Evolutionary conservation across 2,113 vertebrate genomes (phyloP), one percentile per base, ranked within the genome.

Genomic region (Coregonus clupeaformis): DNA sequence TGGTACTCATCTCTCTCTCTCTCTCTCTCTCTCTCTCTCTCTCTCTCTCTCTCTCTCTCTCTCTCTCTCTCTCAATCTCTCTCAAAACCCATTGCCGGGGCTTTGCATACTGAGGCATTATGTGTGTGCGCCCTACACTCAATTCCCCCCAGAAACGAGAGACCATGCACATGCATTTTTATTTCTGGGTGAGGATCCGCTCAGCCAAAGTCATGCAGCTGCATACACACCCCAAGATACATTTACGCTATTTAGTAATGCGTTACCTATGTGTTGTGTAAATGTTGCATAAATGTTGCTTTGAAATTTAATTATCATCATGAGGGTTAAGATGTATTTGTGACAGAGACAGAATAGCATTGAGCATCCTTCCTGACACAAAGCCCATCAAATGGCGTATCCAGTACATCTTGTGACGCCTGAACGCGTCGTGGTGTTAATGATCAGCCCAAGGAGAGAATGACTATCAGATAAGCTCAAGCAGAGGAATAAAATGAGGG

Each of bases 141-240:
- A 42, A 42, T 42, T 3, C 0, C 60, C 60, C 60, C 60, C 60
- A 62, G 60, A 62, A 62, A 62, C 60, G 9, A 25, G 60, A 22
- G 22, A 13, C 11, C n/a, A 42, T 42, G 36, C 9, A 42, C 36
- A 42, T 42, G 36, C 36, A 11, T 42, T 42, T n/a, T 25, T 52
- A 52, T 18, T 52, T 1, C 49, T 18, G 49, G 49, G 49, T 52
- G 16, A 14, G 49, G 49, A 52, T 52, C 12, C 16, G 16, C 49
- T 52, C 49, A 52, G 49, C 49, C 49, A 52, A 18, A 18, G 78
- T 80, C 80, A 42, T 72, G 71, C 64, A 55, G 72, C 77, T 78
- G 83, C 76, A 80, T 79, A 73, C 72, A 74, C 73, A 66, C 49
- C 77, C 80, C 52, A 45, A 82, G 59, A 81, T 81, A 75, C 78